Base-by-base conservation (phyloP, 2,888 invertebrate genomes). In the Neoitamus cyanurus region DNA sequence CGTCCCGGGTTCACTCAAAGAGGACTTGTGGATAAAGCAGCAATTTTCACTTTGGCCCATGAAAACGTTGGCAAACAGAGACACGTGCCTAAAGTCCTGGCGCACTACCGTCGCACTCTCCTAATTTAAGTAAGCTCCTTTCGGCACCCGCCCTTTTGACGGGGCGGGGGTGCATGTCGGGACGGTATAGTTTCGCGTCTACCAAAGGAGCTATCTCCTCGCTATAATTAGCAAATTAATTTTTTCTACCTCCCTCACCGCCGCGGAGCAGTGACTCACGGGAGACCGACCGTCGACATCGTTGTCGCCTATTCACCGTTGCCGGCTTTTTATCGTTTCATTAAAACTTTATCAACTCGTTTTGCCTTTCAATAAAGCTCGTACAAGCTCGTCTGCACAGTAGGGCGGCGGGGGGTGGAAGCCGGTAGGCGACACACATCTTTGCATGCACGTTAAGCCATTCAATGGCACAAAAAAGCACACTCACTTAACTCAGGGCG, bases 311-410 rank as follows among this genome's bases (percentile, higher is more conserved):
- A 78, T 80, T 31, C 80, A 58, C 1, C 58, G 20, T 80, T 48
- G 68, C 20, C 80, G 48, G 80, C 68, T 80, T 80, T 80, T 80
- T 80, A 80, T 80, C 80, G 80, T 80, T 80, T 80, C 80, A 80
- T 80, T 80, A 80, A 80, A 80, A 80, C 80, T 80, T 80, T 68
- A 80, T 80, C 80, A 80, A 80, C 58, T 80, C 80, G 58, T 80
- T 80, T 80, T 77, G 25, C 80, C 80, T 58, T 80, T 80, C 80
- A 68, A 80, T 80, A 80, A 80, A 58, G 36, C 75, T 25, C 75
- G 20, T 28, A 37, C 20, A 37, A 37, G 42, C 80, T 20, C 31
- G 58, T 80, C 58, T 20, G 15, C 34, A 11, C 80, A 42, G 42
- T 42, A n/a, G n/a, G 42, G 5, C 15, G 42, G 0, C 42, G 42